Percentiles rank a stretch among this genome's conserved stretches.
These are phyloP conservation scores for Heteractis magnifica DNA, from an alignment of 92 coral and sea anemone species.

Conservation along the genomic window DNA sequence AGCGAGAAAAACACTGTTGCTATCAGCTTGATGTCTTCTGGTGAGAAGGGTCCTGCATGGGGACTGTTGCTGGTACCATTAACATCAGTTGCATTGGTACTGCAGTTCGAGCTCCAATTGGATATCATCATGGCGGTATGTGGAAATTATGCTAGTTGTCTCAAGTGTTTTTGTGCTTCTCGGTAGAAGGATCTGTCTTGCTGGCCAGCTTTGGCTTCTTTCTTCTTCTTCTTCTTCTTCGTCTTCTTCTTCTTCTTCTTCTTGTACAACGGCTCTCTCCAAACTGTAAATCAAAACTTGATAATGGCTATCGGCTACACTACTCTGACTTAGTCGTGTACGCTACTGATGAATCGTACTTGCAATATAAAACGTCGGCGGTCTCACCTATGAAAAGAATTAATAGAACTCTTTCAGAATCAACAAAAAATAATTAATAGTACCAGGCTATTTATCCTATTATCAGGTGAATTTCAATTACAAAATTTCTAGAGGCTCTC, in stretches of 20 bases:
- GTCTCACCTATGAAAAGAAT: background rate
- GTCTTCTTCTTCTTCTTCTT: background rate
- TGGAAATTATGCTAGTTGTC: background rate
- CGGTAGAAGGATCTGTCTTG: background rate
- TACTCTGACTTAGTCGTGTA: background rate
- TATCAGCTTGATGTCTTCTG: constrained; percentile 25
- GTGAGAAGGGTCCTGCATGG: background rate
- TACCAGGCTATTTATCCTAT: background rate
- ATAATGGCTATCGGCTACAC: background rate
- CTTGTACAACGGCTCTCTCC: background rate
- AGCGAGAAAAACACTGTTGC: constrained; percentile 45
- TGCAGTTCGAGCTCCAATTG: background rate
- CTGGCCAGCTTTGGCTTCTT: background rate
- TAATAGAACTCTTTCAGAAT: background rate
- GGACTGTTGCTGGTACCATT: background rate
- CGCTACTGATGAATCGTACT: no score
- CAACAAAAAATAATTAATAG: background rate
- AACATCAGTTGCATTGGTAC: background rate
- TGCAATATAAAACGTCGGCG: background rate
- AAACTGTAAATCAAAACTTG: background rate
- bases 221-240: background rate
- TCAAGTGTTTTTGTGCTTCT: background rate
- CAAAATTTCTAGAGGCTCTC: background rate
- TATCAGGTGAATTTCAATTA: background rate
- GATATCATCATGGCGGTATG: background rate